A percentile compares a stretch with the other conserved stretches of the same genome.
Conservation (phyloP, 2,797 vertebrate species). For the Sitta carolinensis region DNA sequence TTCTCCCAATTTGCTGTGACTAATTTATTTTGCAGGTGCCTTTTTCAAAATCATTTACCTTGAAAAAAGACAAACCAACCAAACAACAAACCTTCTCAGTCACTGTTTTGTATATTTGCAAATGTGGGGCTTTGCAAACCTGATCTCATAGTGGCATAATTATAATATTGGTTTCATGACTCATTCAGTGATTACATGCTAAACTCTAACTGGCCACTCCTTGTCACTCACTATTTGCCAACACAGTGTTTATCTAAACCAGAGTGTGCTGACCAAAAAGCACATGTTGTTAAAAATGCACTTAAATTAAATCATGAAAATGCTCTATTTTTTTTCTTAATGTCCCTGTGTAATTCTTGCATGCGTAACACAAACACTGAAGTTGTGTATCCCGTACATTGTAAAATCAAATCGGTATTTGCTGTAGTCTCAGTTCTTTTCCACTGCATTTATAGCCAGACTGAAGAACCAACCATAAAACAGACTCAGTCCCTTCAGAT, state of each 20-base stretch:
- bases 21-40: background rate
- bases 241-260: constrained; percentile 39
- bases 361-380: fast-evolving
- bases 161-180: constrained; percentile 44
- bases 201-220: constrained; percentile 48
- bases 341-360: background rate
- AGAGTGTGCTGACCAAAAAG: constrained; percentile 28
- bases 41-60: background rate
- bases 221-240: constrained; percentile 60
- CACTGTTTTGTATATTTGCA: background rate
- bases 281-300: constrained; percentile 5
- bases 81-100: background rate
- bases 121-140: background rate
- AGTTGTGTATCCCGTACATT: background rate
- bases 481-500: background rate
- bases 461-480: background rate
- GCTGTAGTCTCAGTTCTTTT: background rate
- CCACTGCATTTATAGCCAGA: background rate
- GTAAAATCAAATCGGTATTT: background rate
- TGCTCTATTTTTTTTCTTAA: background rate
- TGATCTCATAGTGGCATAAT: constrained; percentile 46
- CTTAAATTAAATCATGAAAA: background rate
- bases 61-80: fast-evolving
- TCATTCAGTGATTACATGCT: constrained; percentile 43
- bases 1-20: background rate